These are phyloP conservation scores for Cydia fagiglandana DNA, from an alignment of 1,140 invertebrate genomes.

Conservation along the genomic window DNA sequence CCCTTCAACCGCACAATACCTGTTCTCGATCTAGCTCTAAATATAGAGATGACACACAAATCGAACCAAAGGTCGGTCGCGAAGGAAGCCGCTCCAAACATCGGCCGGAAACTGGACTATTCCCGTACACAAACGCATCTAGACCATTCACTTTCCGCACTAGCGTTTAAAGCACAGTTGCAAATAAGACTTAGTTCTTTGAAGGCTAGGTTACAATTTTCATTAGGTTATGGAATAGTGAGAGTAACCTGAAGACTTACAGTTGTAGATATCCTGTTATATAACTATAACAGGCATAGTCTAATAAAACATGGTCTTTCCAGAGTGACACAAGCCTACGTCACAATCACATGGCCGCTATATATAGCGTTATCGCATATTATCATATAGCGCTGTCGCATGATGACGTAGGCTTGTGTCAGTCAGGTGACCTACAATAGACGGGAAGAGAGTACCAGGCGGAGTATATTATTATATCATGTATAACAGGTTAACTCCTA, in stretches of 20 bases:
- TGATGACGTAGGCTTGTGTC: too few relatives aligned
- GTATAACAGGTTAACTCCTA: too few relatives aligned
- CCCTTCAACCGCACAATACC: slow-evolving; percentile 15
- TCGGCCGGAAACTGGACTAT: slow-evolving; percentile 44
- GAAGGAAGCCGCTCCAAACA: slow-evolving; percentile 53
- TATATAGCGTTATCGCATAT: too few relatives aligned
- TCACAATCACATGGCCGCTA: too few relatives aligned
- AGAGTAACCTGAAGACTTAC: neutral
- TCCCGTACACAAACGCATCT: neutral
- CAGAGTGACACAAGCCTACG: too few relatives aligned
- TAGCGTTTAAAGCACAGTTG: neutral
- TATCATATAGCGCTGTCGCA: too few relatives aligned
- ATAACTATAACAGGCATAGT: too few relatives aligned
- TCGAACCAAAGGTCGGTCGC: slow-evolving; percentile 42
- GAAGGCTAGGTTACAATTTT: neutral
- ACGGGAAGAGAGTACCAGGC: too few relatives aligned
- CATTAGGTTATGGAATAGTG: neutral
- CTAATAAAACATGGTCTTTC: too few relatives aligned
- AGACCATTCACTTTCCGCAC: slow-evolving; percentile 12
- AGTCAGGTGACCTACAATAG: too few relatives aligned
- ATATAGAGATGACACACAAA: slow-evolving; percentile 31
- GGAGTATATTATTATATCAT: too few relatives aligned
- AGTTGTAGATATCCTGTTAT: slow-evolving; percentile 8
- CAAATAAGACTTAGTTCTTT: neutral
- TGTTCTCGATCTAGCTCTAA: neutral